These are phyloP conservation scores for Conistra vaccinii DNA, from an alignment of 2,888 invertebrate genomes.

Conservation along the genomic window DNA sequence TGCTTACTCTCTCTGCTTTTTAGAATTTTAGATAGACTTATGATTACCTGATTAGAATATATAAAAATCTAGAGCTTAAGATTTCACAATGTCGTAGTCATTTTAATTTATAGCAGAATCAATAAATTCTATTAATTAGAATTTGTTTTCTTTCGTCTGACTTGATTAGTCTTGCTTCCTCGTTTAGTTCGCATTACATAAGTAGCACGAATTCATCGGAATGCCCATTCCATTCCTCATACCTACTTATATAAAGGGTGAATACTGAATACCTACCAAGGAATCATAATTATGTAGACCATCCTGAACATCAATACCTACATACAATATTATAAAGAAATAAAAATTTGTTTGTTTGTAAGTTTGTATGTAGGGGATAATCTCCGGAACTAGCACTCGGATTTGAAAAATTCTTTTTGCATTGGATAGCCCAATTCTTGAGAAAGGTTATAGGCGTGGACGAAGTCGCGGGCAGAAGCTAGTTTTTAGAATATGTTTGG, in stretches of 20 bases:
- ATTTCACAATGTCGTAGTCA: background rate
- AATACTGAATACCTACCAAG: no score
- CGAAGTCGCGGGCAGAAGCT: no score
- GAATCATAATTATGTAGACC: background rate
- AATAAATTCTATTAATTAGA: conserved; percentile 6
- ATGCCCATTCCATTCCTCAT: background rate
- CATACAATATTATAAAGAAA: no score
- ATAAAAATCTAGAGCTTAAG: conserved; percentile 1
- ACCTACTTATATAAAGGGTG: no score
- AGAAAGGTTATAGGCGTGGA: no score
- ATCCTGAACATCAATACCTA: background rate
- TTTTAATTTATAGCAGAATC: conserved; percentile 12
- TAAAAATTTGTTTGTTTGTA: no score
- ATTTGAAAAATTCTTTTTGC: no score
- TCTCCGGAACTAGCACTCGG: no score
- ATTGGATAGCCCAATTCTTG: no score
- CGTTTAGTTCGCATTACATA: background rate
- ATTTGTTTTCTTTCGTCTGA: background rate
- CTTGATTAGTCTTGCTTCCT: background rate
- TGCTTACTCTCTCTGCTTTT: conserved; percentile 6
- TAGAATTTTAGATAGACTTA: conserved; percentile 11
- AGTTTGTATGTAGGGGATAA: no score
- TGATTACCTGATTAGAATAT: conserved; percentile 5
- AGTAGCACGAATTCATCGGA: background rate
- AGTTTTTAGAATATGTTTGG: background rate